Base-by-base conservation (phyloP, 2,888 invertebrate genomes). In the Vanessa cardui region DNA sequence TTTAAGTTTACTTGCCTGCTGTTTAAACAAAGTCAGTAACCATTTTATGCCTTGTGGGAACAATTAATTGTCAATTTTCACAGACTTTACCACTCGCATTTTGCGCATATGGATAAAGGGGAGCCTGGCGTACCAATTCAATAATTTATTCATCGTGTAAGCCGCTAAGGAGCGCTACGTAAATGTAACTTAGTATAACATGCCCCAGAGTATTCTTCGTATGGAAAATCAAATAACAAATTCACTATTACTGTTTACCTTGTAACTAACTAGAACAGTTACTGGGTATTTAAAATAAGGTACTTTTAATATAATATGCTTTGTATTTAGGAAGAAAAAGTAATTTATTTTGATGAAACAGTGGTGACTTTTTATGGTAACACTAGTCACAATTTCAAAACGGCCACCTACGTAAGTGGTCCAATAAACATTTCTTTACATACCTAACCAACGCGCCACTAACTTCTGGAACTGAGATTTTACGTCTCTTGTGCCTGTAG, bases 61-160 rank as follows among this genome's bases (percentile, higher is more conserved):
- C 73, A 72, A 74, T 76, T 76, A 74, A 72, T 76, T 73, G 74
- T 66, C 70, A 74, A 74, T 76, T 75, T 73, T 70, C 73, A 50
- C 69, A 70, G 66, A 74, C 71, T 75, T 72, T 68, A 68, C 71
- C 65, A 54, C 68, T 72, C 67, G 72, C 69, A 72, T 74, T 73
- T 72, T 67, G 73, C 66, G 68, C 72, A 73, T 70, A 73, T 72
- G 71, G 68, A 66, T 66, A 66, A 64, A 68, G 63, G 54, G 68
- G 58, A 73, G 66, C 39, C 62, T 69, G 61, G 71, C 68, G 66
- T 71, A 71, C 63, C 68, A 66, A 72, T 75, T 74, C 72, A 72
- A 74, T 75, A 72, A 74, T 72, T 75, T 75, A 75, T 75, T 75
- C 75, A 75, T 62, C 68, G 67, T 69, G 66, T 65, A 61, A 69